Evolutionary conservation across 2,888 invertebrate genomes (phyloP).

Genomic region (Torymus aiolomorphi): DNA sequence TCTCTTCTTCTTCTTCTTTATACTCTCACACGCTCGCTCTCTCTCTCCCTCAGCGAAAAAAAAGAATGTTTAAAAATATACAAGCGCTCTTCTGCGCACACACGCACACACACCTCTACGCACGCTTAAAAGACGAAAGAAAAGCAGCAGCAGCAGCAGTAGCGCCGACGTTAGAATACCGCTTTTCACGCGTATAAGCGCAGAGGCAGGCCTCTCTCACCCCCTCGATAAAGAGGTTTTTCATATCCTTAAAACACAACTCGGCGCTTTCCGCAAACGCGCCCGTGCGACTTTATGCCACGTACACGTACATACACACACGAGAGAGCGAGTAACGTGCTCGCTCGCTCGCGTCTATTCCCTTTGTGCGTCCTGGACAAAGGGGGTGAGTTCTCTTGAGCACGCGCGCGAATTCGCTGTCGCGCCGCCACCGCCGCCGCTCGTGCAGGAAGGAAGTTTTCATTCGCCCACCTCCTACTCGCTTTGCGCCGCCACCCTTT

Average conservation of each 20-base stretch:
- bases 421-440: slow-evolving; percentile 4
- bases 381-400: slow-evolving; percentile 48
- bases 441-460: slow-evolving; percentile 55
- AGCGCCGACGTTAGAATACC: slow-evolving; percentile 1
- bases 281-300: slow-evolving; percentile 1
- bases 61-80: slow-evolving; percentile 31
- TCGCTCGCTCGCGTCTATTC: slow-evolving; percentile 33
- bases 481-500: slow-evolving; percentile 1
- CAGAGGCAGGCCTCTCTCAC: not conserved
- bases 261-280: slow-evolving; percentile 38
- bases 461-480: slow-evolving; percentile 30
- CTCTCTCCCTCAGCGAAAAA: slow-evolving; percentile 1
- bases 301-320: not conserved
- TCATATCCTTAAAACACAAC: slow-evolving; percentile 49
- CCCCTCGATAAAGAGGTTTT: not conserved
- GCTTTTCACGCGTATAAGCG: slow-evolving; percentile 3
- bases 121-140: not conserved
- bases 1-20: too few relatives aligned
- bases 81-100: not conserved
- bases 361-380: slow-evolving; percentile 60
- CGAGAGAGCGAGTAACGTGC: not conserved
- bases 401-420: slow-evolving; percentile 41
- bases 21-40: slow-evolving; percentile 2
- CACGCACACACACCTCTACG: too few relatives aligned
- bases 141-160: not conserved